Conservation (phyloP, 2,113 vertebrate genomes). For the Gavialis gangeticus region DNA sequence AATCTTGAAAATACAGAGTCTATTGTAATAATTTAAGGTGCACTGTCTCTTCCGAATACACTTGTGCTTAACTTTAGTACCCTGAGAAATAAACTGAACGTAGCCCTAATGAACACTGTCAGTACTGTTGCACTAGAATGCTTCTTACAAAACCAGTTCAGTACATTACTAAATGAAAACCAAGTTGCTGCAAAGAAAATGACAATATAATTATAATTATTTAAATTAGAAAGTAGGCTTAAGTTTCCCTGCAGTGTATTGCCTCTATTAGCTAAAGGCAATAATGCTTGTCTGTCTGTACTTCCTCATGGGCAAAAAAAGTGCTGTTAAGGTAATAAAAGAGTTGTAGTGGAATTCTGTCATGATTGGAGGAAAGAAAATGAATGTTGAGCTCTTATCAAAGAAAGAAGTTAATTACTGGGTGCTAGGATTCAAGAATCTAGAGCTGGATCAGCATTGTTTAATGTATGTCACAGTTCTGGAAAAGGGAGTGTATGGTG, state of each 20-base stretch:
- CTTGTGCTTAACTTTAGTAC: background rate
- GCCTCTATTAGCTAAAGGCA: background rate
- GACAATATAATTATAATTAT: background rate
- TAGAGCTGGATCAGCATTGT: background rate
- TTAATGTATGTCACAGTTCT: background rate
- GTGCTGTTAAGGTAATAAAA: background rate
- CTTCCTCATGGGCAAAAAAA: background rate
- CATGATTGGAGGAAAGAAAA: background rate
- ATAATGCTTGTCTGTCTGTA: background rate
- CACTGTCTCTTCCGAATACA: background rate
- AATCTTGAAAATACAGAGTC: background rate
- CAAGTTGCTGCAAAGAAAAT: background rate
- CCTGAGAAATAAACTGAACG: background rate
- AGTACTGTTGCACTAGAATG: background rate
- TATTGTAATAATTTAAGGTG: background rate
- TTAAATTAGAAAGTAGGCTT: background rate
- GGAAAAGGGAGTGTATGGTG: background rate
- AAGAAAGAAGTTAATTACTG: background rate
- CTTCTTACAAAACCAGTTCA: background rate
- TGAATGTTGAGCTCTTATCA: background rate
- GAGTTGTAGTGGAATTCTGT: background rate
- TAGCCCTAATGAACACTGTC: background rate
- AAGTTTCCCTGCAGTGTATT: background rate
- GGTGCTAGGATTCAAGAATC: background rate
- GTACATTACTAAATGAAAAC: background rate